These are phyloP conservation scores for Pseudocheirus occidentalis DNA, from an alignment of 2,797 vertebrate species.

Conservation along the genomic window DNA sequence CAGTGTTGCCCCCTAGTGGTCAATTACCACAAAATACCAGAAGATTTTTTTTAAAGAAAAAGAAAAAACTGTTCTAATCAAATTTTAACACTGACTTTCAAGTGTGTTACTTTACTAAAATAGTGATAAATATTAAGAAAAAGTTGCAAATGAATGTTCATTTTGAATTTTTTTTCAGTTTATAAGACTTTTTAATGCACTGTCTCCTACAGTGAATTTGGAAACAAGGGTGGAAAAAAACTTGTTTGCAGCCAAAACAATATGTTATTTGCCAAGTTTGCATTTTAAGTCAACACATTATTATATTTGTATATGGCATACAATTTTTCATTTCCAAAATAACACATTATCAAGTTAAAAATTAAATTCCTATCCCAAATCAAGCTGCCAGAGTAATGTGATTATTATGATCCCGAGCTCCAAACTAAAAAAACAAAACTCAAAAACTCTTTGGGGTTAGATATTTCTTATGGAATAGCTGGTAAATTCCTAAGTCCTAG, in stretches of 20 bases:
- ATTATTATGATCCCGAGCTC: not conserved
- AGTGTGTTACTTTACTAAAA: not conserved
- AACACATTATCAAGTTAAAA: constrained; percentile 8
- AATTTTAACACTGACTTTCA: not conserved
- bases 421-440: not conserved
- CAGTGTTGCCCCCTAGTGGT: constrained; percentile 83
- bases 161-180: not conserved
- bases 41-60: not conserved
- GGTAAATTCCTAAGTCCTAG: not conserved
- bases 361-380: constrained; percentile 37
- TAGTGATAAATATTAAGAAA: constrained; percentile 6
- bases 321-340: not conserved
- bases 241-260: constrained; percentile 18
- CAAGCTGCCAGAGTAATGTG: not conserved
- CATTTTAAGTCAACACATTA: constrained; percentile 8
- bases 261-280: not conserved
- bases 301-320: constrained; percentile 18
- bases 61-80: constrained; percentile 7
- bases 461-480: not conserved
- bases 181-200: constrained; percentile 30
- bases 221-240: constrained; percentile 12
- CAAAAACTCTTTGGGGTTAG: not conserved
- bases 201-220: constrained; percentile 22
- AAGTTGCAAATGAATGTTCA: constrained; percentile 19
- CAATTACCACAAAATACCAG: constrained; percentile 26